phyloP scores from a whole-genome alignment of 2,797 vertebrate species.

The Adrianichthys oophorus region DNA sequence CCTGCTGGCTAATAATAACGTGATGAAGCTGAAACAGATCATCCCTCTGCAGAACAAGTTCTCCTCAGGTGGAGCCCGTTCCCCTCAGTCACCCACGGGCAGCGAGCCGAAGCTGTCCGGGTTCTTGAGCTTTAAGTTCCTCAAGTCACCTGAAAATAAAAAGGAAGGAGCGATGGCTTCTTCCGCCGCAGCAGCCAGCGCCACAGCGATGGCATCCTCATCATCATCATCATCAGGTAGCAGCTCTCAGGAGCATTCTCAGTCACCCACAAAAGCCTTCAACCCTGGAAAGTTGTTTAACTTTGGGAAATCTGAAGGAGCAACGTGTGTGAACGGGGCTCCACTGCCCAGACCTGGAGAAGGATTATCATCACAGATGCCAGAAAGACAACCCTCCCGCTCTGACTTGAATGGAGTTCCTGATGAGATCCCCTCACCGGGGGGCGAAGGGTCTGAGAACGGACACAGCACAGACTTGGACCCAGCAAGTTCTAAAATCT shows the following conservation, averaged over 20 bases:
- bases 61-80: slow-evolving; percentile 82
- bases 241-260: slow-evolving; percentile 87
- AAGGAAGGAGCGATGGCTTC: slow-evolving; percentile 75
- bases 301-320: slow-evolving; percentile 86
- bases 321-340: slow-evolving; percentile 74
- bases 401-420: slow-evolving; percentile 87
- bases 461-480: slow-evolving; percentile 80
- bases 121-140: slow-evolving; percentile 97
- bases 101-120: slow-evolving; percentile 91
- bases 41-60: slow-evolving; percentile 96
- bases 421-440: slow-evolving; percentile 80
- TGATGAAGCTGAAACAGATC: slow-evolving; percentile 98
- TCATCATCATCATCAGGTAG: slow-evolving; percentile 79
- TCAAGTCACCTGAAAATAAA: slow-evolving; percentile 92
- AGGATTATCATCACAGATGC: slow-evolving; percentile 47
- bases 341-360: slow-evolving; percentile 64
- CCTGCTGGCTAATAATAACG: slow-evolving; percentile 93
- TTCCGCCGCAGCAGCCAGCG: slow-evolving; percentile 15
- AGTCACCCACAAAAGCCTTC: slow-evolving; percentile 96
- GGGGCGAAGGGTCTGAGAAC: slow-evolving; percentile 73
- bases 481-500: slow-evolving; percentile 81
- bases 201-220: slow-evolving; percentile 33
- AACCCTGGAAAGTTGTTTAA: slow-evolving; percentile 96
- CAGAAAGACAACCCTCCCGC: slow-evolving; percentile 78
- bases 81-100: slow-evolving; percentile 88